Percentiles rank a stretch among this genome's conserved stretches.
phyloP scores from a whole-genome alignment of 2,113 vertebrate species.

The Gopherus flavomarginatus region DNA sequence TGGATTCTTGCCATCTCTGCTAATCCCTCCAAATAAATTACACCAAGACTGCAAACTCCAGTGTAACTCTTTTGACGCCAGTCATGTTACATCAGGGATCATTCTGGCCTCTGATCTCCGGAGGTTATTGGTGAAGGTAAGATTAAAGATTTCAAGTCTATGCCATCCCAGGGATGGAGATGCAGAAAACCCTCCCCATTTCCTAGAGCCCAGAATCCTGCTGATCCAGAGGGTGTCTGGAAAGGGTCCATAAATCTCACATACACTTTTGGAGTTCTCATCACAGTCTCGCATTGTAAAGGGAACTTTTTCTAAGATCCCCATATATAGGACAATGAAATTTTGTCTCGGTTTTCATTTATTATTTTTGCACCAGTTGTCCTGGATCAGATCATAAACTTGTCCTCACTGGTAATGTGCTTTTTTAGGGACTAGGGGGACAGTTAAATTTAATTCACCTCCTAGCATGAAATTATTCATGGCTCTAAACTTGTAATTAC shows the following conservation, averaged over 20 bases:
- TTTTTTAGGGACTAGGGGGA: conserved; percentile 45
- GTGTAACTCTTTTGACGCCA: not conserved
- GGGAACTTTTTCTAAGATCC: conserved; percentile 43
- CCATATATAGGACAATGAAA: conserved; percentile 67
- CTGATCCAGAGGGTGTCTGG: not conserved
- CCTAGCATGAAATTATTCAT: conserved; percentile 73
- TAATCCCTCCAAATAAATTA: conserved; percentile 3
- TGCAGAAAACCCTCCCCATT: conserved; percentile 18
- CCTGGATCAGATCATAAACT: conserved; percentile 75
- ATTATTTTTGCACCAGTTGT: conserved; percentile 71
- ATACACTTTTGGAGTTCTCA: conserved; percentile 19
- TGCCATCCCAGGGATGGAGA: not conserved
- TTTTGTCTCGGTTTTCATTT: conserved; percentile 68
- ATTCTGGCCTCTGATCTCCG: not conserved
- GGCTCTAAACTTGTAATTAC: conserved; percentile 78
- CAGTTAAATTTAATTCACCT: conserved; percentile 59
- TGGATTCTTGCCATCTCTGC: conserved; percentile 7
- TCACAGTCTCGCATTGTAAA: conserved; percentile 24
- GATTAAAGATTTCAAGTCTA: conserved; percentile 12
- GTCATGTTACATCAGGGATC: not conserved
- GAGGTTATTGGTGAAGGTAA: not conserved
- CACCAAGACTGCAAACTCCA: not conserved
- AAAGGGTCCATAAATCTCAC: conserved; percentile 44
- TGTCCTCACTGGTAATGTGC: conserved; percentile 63
- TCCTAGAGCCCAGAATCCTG: conserved; percentile 28